phyloP scores from a whole-genome alignment of 2,113 vertebrate species.

The Saguinus imperator region DNA sequence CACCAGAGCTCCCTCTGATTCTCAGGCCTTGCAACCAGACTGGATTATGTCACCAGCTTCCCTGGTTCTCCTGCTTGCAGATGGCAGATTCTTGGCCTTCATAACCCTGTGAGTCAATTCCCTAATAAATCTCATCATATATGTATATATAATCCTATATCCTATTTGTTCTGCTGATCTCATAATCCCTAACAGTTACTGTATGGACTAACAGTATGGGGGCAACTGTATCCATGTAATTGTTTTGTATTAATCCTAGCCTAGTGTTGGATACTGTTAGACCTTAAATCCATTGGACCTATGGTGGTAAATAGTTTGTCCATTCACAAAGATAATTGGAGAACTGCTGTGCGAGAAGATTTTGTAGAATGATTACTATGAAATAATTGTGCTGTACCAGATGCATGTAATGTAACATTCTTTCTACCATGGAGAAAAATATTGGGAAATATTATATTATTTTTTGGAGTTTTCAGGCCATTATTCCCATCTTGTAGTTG shows the following conservation, averaged over 20 bases:
- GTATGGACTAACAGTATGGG: background rate
- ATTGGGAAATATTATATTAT: background rate
- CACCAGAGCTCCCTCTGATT: background rate
- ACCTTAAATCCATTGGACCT: background rate
- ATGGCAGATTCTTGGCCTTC: background rate
- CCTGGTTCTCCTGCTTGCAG: background rate
- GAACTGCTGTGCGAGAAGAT: background rate
- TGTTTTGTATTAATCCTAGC: background rate
- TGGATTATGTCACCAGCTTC: background rate
- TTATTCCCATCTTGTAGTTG: background rate
- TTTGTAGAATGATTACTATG: too few species aligned
- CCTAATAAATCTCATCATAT: background rate
- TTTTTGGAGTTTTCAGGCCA: background rate
- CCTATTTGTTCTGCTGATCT: background rate
- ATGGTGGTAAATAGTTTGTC: background rate
- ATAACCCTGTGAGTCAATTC: background rate
- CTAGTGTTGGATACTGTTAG: too few species aligned
- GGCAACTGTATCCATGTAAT: rapidly evolving
- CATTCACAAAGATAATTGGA: background rate
- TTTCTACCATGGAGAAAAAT: background rate
- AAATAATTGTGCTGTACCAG: background rate
- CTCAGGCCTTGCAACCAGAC: background rate
- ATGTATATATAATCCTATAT: background rate
- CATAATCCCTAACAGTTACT: background rate
- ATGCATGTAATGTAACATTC: background rate